A percentile compares a stretch with the other conserved stretches of the same genome.
These are phyloP conservation scores for Paramacrobiotus metropolitanus DNA, from an alignment of 1,140 invertebrate species.

Conservation along the genomic window DNA sequence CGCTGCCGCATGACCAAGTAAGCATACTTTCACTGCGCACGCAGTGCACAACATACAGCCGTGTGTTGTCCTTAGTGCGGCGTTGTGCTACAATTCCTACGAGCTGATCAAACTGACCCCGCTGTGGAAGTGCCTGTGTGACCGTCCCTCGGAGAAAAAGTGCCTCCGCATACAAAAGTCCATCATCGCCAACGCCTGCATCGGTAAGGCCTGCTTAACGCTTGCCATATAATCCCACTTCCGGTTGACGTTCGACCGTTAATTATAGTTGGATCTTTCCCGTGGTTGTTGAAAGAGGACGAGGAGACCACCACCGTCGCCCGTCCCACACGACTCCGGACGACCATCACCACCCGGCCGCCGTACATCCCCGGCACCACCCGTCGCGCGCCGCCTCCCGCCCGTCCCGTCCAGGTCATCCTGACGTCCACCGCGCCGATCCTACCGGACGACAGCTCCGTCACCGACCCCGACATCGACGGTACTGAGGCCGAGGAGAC, in stretches of 20 bases:
- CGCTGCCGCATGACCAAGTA: conserved; percentile 2
- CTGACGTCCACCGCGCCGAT: no score
- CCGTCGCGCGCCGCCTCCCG: not conserved
- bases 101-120: conserved; percentile 1
- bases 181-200: not conserved
- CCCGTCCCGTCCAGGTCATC: no score
- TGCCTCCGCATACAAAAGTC: conserved; percentile 3
- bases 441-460: not conserved
- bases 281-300: no score
- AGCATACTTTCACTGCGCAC: not conserved
- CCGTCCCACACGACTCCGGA: not conserved
- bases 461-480: not conserved
- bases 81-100: not conserved
- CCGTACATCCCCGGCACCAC: no score
- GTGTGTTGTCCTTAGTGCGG: not conserved
- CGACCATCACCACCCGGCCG: not conserved
- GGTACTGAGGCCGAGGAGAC: not conserved
- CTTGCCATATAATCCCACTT: not conserved
- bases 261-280: no score
- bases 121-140: not conserved
- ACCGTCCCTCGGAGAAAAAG: not conserved
- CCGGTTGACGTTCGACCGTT: not conserved
- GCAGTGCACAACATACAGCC: not conserved
- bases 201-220: not conserved
- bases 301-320: no score